These are phyloP conservation scores for Mesoclemmys tuberculata DNA, from an alignment of 2,113 vertebrate species.

Conservation along the genomic window DNA sequence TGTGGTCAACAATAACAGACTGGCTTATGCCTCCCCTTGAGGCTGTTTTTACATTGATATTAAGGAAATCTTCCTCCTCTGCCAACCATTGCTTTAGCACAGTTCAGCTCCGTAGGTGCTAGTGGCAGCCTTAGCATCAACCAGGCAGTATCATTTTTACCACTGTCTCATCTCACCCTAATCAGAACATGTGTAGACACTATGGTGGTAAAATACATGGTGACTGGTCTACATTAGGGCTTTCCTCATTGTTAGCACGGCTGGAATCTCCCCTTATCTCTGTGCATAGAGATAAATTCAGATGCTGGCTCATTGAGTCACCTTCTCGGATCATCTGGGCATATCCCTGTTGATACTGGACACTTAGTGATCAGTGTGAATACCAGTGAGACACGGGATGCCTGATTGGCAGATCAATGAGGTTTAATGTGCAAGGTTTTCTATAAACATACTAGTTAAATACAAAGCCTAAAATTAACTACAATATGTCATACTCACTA, in stretches of 20 bases:
- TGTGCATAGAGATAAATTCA: rapidly evolving
- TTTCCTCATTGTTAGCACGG: not conserved
- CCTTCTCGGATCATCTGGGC: no score
- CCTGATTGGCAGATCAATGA: no score
- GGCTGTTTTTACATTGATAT: not conserved
- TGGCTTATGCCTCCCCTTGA: not conserved
- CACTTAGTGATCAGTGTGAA: no score
- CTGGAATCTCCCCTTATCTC: not conserved
- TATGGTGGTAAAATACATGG: not conserved
- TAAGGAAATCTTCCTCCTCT: not conserved
- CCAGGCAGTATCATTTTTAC: not conserved
- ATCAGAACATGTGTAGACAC: not conserved
- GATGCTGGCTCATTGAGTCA: not conserved
- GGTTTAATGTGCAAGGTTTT: no score
- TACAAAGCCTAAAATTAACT: no score
- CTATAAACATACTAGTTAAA: no score
- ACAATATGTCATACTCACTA: no score
- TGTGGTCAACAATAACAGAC: not conserved
- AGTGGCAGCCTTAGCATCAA: not conserved
- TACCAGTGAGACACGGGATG: no score
- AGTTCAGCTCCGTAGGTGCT: not conserved
- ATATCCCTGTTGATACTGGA: no score
- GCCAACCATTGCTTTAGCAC: not conserved
- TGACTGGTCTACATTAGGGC: not conserved
- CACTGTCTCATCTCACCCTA: not conserved